Conservation (phyloP, 2,113 vertebrate species). For the Corydoras sp. region DNA sequence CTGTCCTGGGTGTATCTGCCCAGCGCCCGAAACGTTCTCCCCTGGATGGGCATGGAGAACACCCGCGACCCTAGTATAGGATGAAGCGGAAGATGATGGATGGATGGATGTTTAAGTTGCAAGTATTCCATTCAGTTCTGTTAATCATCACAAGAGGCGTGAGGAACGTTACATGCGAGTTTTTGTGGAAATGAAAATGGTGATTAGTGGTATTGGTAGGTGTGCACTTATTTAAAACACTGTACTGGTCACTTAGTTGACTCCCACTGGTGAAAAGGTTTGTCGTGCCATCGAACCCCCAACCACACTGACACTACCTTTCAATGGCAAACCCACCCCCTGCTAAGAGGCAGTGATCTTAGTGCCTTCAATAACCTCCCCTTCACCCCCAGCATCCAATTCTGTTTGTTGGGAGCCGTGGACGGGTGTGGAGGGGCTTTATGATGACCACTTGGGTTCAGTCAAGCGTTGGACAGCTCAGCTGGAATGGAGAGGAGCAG, state of each 20-base stretch:
- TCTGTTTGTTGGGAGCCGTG: constrained; percentile 46
- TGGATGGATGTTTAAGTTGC: too few species aligned
- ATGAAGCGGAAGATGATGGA: too few species aligned
- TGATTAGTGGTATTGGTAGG: too few species aligned
- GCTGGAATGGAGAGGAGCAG: constrained; percentile 43
- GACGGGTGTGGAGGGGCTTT: constrained; percentile 34
- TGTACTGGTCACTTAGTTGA: neutral
- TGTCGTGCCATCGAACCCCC: constrained; percentile 9
- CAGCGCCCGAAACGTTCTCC: too few species aligned
- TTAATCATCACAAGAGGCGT: too few species aligned
- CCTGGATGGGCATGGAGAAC: too few species aligned
- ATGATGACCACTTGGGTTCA: constrained; percentile 37
- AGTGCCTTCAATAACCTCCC: constrained; percentile 24
- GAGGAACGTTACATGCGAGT: too few species aligned
- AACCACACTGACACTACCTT: constrained; percentile 27
- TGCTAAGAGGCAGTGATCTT: constrained; percentile 14
- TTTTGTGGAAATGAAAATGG: too few species aligned
- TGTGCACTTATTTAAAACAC: neutral
- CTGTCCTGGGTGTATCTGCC: too few species aligned
- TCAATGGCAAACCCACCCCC: constrained; percentile 23
- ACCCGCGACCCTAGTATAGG: too few species aligned
- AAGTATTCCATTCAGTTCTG: too few species aligned
- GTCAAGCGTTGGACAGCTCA: constrained; percentile 50
- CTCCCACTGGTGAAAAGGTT: constrained; percentile 19
- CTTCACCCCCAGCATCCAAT: constrained; percentile 24